These are phyloP conservation scores for Meiosimyza decipiens DNA, from an alignment of 2,888 invertebrate species.

Conservation along the genomic window DNA sequence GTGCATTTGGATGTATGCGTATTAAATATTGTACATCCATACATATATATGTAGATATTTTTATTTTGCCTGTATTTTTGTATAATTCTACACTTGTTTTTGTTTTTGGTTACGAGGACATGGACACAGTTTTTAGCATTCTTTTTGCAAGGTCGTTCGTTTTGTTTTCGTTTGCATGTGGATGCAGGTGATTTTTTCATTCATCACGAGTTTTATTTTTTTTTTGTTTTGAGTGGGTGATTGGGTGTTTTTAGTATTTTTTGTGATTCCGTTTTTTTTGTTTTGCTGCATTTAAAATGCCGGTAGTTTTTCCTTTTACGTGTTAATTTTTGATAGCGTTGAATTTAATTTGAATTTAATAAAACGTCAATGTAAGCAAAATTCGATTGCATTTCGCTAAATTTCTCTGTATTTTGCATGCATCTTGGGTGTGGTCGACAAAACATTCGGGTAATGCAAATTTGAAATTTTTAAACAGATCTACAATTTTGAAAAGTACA, in stretches of 20 bases:
- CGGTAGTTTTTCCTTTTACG: conserved; percentile 6
- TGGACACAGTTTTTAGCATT: conserved; percentile 46
- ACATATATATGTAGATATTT: conserved; percentile 10
- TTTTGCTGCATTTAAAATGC: neutral
- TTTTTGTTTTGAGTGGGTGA: conserved; percentile 1
- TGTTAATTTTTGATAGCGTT: neutral
- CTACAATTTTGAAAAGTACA: too few relatives aligned
- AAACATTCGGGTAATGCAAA: neutral
- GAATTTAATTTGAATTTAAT: too few relatives aligned
- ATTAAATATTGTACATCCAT: conserved; percentile 12
- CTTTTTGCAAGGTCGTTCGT: conserved; percentile 62
- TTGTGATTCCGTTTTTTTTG: neutral
- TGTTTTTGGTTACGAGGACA: conserved; percentile 29
- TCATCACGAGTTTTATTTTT: conserved; percentile 2
- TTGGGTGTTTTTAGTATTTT: neutral
- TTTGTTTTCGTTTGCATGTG: conserved; percentile 55
- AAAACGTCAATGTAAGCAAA: neutral
- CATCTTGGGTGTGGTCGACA: conserved; percentile 28
- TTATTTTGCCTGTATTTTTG: conserved; percentile 8
- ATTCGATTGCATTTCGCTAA: neutral
- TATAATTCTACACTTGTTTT: neutral
- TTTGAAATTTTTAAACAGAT: too few relatives aligned
- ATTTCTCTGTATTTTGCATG: neutral
- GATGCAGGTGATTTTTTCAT: conserved; percentile 19
- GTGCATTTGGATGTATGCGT: conserved; percentile 19